Conservation (phyloP, 2,797 vertebrate species). For the Agapornis canus region DNA sequence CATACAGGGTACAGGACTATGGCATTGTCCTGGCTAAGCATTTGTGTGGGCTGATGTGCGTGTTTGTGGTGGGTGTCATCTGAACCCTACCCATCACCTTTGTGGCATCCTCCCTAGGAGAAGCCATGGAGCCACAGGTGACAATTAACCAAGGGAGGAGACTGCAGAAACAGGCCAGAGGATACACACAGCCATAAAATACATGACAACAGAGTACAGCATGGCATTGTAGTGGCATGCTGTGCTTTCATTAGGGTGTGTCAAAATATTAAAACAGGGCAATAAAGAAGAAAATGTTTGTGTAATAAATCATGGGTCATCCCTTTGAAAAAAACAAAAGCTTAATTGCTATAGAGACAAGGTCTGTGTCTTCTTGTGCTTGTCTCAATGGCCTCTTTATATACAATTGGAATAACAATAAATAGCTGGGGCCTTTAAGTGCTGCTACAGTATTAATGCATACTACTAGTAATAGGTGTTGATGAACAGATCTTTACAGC, state of each 20-base stretch:
- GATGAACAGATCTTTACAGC: slow-evolving; percentile 1
- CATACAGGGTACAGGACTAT: neutral
- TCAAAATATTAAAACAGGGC: neutral
- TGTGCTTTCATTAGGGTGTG: neutral
- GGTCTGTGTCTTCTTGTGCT: neutral
- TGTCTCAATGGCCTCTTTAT: neutral
- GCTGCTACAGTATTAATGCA: neutral
- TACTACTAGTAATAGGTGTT: neutral
- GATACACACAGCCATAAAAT: neutral
- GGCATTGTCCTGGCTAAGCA: neutral
- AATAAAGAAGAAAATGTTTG: neutral
- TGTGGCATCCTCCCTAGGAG: neutral
- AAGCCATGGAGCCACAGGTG: neutral
- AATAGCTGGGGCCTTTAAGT: neutral
- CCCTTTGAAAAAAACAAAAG: neutral
- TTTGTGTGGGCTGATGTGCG: fast-evolving
- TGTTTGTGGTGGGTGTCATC: fast-evolving
- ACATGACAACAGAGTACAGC: neutral
- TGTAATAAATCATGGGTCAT: neutral
- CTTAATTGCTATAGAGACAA: neutral
- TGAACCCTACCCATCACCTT: fast-evolving
- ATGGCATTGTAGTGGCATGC: neutral
- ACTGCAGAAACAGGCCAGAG: fast-evolving
- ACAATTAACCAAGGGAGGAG: neutral
- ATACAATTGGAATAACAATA: neutral